Conservation (phyloP, 2,888 invertebrate genomes). For the Nemapogon koenigi region DNA sequence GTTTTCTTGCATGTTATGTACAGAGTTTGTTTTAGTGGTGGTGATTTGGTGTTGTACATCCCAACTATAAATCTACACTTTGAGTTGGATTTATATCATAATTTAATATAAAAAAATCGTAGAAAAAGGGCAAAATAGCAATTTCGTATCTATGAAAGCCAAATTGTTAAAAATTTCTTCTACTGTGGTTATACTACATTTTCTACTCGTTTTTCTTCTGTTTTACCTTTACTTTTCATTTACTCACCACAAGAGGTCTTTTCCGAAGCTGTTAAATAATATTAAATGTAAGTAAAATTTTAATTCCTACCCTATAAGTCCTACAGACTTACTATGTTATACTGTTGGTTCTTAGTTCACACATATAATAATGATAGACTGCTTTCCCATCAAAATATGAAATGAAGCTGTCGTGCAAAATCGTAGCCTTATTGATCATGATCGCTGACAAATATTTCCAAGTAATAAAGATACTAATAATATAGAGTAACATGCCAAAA, state of each 20-base stretch:
- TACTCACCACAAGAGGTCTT: constrained; percentile 63
- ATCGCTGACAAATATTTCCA: too few species aligned
- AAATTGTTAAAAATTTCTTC: constrained; percentile 36
- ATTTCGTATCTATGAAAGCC: constrained; percentile 40
- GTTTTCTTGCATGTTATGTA: too few species aligned
- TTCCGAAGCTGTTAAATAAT: constrained; percentile 61
- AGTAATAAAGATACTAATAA: not conserved
- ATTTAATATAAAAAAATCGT: constrained; percentile 22
- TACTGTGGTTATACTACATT: constrained; percentile 31
- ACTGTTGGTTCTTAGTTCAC: too few species aligned
- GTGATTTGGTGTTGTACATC: not conserved
- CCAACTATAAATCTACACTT: too few species aligned
- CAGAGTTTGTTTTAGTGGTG: too few species aligned
- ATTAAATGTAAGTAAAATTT: too few species aligned
- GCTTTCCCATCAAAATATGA: too few species aligned
- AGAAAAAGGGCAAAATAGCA: constrained; percentile 29
- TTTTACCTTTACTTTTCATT: constrained; percentile 43
- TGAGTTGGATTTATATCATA: not conserved
- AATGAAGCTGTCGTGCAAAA: too few species aligned
- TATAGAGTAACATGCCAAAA: constrained; percentile 35
- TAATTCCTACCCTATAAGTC: too few species aligned
- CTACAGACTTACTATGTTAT: too few species aligned
- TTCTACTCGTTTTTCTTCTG: constrained; percentile 6
- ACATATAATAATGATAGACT: too few species aligned
- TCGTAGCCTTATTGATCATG: too few species aligned